Conservation (phyloP, 2,888 invertebrate species). For the Xanthorhoe spadicearia region DNA sequence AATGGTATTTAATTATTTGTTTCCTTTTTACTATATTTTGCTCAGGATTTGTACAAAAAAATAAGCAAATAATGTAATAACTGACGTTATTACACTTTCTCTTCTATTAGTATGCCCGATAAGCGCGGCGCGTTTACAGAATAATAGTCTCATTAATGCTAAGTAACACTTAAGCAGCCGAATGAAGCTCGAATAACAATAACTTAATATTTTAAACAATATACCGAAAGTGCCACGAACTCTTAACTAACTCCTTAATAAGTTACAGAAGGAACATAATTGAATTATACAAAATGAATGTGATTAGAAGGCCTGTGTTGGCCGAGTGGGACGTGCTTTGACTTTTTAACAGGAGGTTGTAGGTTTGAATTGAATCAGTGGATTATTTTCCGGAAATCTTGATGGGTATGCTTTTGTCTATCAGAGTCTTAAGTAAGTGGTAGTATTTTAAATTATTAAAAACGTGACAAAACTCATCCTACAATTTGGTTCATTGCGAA, state of each 20-base stretch:
- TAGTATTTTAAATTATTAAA: background rate
- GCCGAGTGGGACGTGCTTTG: no score
- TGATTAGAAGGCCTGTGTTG: background rate
- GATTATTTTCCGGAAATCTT: no score
- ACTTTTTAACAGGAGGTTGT: no score
- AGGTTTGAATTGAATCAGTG: no score
- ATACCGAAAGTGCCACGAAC: slow-evolving; percentile 4
- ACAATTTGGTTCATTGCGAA: slow-evolving; percentile 10
- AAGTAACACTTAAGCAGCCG: slow-evolving; percentile 25
- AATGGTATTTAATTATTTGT: no score
- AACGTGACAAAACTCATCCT: background rate
- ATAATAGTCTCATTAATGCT: slow-evolving; percentile 27
- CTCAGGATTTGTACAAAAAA: background rate
- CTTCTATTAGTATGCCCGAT: slow-evolving; percentile 30
- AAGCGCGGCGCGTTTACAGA: slow-evolving; percentile 16
- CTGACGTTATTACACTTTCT: background rate
- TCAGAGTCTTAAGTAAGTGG: no score
- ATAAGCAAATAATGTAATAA: background rate
- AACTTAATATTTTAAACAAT: slow-evolving; percentile 12
- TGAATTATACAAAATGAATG: background rate
- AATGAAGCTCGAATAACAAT: slow-evolving; percentile 20
- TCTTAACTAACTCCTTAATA: background rate
- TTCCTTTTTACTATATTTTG: no score
- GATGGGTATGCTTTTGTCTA: no score
- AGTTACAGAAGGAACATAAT: background rate